A percentile compares a stretch with the other conserved stretches of the same genome.
phyloP scores from a whole-genome alignment of 2,113 vertebrate genomes.

The Peromyscus polionotus region DNA sequence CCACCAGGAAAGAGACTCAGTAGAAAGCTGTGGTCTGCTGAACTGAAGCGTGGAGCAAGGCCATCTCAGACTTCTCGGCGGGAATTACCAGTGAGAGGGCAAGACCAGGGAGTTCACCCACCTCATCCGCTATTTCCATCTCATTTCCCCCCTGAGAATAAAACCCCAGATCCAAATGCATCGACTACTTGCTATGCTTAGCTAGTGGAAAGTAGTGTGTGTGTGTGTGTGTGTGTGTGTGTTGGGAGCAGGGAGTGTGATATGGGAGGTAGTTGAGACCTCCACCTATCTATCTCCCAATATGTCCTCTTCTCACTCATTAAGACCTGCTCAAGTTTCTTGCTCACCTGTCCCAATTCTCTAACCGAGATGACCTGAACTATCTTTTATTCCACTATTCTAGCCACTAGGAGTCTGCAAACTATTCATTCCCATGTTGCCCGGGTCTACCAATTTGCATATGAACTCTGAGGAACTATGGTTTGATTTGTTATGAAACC shows the following conservation, averaged over 20 bases:
- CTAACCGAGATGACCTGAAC: neutral
- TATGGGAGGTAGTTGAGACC: fast-evolving
- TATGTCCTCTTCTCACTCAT: neutral
- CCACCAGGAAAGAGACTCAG: neutral
- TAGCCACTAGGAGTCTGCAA: neutral
- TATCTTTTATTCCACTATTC: neutral
- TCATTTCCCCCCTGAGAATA: neutral
- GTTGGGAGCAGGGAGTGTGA: fast-evolving
- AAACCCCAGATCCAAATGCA: neutral
- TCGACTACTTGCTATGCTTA: neutral
- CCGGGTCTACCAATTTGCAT: neutral
- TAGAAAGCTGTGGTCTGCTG: neutral
- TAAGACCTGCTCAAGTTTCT: neutral
- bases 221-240: neutral
- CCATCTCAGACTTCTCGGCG: fast-evolving
- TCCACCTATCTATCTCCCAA: neutral
- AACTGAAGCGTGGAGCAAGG: neutral
- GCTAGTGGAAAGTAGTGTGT: neutral
- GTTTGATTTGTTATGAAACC: neutral
- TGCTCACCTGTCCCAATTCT: neutral
- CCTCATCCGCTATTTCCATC: neutral
- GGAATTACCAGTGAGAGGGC: neutral
- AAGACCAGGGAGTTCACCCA: neutral
- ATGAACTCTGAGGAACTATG: neutral
- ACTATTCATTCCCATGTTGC: neutral